Conservation (phyloP, 2,797 vertebrate genomes). For the Pangasius macronema region DNA sequence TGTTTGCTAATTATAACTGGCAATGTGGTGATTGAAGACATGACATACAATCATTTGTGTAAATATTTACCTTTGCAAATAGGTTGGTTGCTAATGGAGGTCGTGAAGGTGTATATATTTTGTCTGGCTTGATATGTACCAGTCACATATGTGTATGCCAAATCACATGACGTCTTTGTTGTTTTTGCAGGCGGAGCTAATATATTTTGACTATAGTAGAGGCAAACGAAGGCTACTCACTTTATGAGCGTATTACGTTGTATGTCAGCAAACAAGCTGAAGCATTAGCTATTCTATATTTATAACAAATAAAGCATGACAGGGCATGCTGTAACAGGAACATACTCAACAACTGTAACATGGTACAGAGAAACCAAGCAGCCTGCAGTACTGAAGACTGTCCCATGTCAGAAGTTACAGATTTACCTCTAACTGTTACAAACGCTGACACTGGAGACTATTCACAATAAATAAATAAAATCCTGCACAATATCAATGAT, state of each 20-base stretch:
- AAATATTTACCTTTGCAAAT: slow-evolving; percentile 12
- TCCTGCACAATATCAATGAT: neutral
- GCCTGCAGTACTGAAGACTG: neutral
- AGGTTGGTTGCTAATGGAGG: neutral
- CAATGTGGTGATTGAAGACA: neutral
- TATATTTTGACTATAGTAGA: neutral
- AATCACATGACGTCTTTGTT: neutral
- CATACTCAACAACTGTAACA: neutral
- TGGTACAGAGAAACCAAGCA: neutral
- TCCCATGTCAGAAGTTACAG: neutral
- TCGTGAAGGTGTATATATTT: neutral
- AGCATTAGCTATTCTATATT: neutral
- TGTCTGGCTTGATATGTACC: neutral
- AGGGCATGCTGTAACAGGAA: neutral
- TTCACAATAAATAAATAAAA: no score
- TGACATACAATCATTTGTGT: slow-evolving; percentile 14
- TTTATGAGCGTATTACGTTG: neutral
- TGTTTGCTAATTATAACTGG: slow-evolving; percentile 17
- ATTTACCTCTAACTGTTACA: neutral
- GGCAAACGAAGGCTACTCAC: neutral
- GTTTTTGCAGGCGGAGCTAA: neutral
- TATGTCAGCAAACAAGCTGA: neutral
- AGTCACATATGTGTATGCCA: neutral
- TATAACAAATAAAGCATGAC: neutral
- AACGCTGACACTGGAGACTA: neutral